Base-by-base conservation (phyloP, 2,888 invertebrate genomes). In the Philereme transversata region DNA sequence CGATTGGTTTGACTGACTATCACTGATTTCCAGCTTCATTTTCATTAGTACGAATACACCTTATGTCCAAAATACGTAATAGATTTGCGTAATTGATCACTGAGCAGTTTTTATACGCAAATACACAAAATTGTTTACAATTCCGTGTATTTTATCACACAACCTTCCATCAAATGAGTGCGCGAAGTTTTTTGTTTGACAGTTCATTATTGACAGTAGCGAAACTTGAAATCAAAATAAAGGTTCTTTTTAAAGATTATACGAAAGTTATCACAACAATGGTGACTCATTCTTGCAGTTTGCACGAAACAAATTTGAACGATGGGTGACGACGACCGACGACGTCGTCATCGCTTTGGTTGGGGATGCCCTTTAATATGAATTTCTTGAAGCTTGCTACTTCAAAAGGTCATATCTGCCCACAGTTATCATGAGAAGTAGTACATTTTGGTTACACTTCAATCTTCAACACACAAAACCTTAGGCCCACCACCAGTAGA, bases 21-120 rank as follows among this genome's bases (percentile, higher is more conserved):
- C 94, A 84, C 93, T 93, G 62, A 93, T 90, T 78, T 94, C 94
- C 70, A 94, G 87, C 92, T 94, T 94, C 94, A 94, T 94, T 79
- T 87, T 90, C 90, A 90, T 89, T 61, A 81, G 84, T 84, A 77
- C 81, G 71, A 64, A 66, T 71, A 71, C 73, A 82, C 77, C 67
- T 46, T 34, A 61, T 67, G 67, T 70, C 59, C 70, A 70, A 75
- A 65, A 67, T 69, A 70, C 57, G 71, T 68, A 58, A 70, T 47
- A 61, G 57, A 69, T 79, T 81, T 78, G 82, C 82, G 83, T 83
- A 85, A 82, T 79, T 77, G 71, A 67, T 67, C 67, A 72, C 72
- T 72, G 73, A 67, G 69, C 71, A 67, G 60, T 51, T 62, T 36
- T 11, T 49, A 43, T 35, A 50, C 11, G 41, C 44, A 56, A 65